A percentile compares a stretch with the other conserved stretches of the same genome.
Evolutionary conservation across 1,140 invertebrate species (phyloP).

Genomic region (Ceratosolen solmsi): DNA sequence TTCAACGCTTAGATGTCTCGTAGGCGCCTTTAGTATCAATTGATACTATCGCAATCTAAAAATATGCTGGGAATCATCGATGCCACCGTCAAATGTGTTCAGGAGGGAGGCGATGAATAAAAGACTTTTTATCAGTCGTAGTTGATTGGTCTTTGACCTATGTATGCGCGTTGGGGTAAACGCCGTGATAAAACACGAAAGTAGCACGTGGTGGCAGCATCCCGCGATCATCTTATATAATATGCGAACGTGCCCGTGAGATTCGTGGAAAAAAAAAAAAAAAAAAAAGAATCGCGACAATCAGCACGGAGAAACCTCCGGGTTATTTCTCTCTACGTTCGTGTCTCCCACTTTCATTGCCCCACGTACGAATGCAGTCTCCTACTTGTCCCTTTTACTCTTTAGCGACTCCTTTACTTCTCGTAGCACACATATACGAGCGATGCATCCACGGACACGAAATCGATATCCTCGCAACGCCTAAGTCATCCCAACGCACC

Average conservation of each 20-base stretch:
- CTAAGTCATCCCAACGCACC: neutral
- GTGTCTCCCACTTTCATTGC: neutral
- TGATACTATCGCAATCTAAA: neutral
- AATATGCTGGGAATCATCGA: neutral
- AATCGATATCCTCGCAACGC: neutral
- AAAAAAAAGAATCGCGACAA: too few relatives aligned
- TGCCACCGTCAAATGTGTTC: neutral
- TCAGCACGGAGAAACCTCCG: too few relatives aligned
- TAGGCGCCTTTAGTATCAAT: conserved; percentile 16
- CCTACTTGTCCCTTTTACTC: neutral
- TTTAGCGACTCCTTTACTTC: neutral
- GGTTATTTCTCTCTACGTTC: neutral
- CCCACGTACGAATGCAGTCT: neutral
- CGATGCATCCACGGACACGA: neutral
- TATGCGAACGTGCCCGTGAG: neutral
- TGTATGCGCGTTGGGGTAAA: neutral
- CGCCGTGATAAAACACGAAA: neutral
- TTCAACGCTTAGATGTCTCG: neutral
- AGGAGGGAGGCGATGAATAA: neutral
- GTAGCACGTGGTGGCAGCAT: neutral
- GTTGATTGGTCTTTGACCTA: conserved; percentile 43
- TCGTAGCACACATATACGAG: neutral
- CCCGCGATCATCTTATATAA: neutral
- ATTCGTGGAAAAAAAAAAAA: too few relatives aligned
- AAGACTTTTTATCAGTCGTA: conserved; percentile 19